Evolutionary conservation across 2,888 invertebrate species (phyloP), one percentile per base, ranked within the genome.

Genomic region (Hololepta plana): DNA sequence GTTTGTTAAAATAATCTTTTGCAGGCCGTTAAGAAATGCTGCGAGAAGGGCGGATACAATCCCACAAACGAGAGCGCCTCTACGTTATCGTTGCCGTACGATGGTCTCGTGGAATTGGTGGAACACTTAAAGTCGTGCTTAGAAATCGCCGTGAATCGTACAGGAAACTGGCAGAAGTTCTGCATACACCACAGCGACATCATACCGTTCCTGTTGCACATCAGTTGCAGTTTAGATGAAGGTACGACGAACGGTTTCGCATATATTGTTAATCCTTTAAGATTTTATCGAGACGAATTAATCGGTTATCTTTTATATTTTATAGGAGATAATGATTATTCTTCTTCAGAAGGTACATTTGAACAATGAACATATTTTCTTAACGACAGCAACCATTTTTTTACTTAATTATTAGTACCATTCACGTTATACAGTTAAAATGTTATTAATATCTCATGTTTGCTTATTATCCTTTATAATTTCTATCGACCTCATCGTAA

Each of bases 141-240:
- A 26, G 95, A 96, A 53, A 84, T 95, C 30, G 91, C 91, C 16
- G 71, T 76, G 26, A 73, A 76, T 27, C 74, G 95, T 27, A 87
- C 90, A 0, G 76, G 81, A 38, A 95, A 95, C 59, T 96, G 95
- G 95, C 93, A 95, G 53, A 68, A 76, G 45, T 82, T 81, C 49
- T 90, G 88, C 45, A 53, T 68, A 2, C 63, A 66, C 16, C 74
- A 80, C 42, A 70, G 74, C 14, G 67, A 69, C 35, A 73, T 76
- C 3, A 69, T 91, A 24, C 62, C 87, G 13, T 76, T 85, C 38
- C 72, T 93, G 43, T 66, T 93, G 43, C 67, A 77, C 32, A 77
- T 81, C 23, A 81, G 87, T 42, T 80, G 87, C 32, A 63, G 79
- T 24, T 60, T 93, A 30, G 90, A 91, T 48, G 90, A 91, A 58